A percentile compares a stretch with the other conserved stretches of the same genome.
These are phyloP conservation scores for Parauchenoglanis ngamensis DNA, from an alignment of 2,797 vertebrate species.

Conservation along the genomic window DNA sequence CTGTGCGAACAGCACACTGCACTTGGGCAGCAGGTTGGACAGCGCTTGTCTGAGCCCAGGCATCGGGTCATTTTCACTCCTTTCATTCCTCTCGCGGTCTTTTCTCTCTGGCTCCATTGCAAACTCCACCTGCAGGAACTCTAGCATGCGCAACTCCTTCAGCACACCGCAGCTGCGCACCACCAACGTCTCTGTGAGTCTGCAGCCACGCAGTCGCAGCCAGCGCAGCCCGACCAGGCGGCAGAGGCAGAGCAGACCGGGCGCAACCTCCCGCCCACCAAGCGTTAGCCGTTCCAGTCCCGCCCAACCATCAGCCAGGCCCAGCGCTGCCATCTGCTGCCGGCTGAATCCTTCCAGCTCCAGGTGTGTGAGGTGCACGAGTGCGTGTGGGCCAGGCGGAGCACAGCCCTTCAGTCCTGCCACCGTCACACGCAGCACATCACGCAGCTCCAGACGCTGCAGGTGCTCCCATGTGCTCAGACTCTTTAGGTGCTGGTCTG, in stretches of 20 bases:
- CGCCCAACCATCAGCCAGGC: constrained; percentile 75
- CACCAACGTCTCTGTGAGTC: constrained; percentile 72
- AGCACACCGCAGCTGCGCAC: constrained; percentile 74
- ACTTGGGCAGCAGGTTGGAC: constrained; percentile 70
- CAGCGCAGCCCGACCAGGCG: constrained; percentile 73
- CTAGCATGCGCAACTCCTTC: constrained; percentile 68
- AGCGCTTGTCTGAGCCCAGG: constrained; percentile 70
- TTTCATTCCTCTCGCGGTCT: constrained; percentile 59
- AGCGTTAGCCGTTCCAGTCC: constrained; percentile 76
- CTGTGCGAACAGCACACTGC: constrained; percentile 71
- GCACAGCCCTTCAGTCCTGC: constrained; percentile 74
- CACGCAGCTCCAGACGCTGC: constrained; percentile 69
- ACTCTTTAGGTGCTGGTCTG: constrained; percentile 76
- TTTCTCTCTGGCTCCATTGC: constrained; percentile 63
- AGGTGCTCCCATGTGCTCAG: constrained; percentile 73
- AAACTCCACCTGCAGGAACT: constrained; percentile 76
- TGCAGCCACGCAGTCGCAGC: constrained; percentile 73
- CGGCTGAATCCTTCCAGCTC: constrained; percentile 74
- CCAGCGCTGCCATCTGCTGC: constrained; percentile 77
- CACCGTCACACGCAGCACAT: constrained; percentile 75
- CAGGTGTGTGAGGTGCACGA: constrained; percentile 71
- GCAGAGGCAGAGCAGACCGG: constrained; percentile 74
- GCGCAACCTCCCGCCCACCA: constrained; percentile 76
- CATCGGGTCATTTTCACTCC: constrained; percentile 67
- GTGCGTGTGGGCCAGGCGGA: constrained; percentile 67